These are phyloP conservation scores for Colostygia pectinataria DNA, from an alignment of 2,888 invertebrate species.

Conservation along the genomic window DNA sequence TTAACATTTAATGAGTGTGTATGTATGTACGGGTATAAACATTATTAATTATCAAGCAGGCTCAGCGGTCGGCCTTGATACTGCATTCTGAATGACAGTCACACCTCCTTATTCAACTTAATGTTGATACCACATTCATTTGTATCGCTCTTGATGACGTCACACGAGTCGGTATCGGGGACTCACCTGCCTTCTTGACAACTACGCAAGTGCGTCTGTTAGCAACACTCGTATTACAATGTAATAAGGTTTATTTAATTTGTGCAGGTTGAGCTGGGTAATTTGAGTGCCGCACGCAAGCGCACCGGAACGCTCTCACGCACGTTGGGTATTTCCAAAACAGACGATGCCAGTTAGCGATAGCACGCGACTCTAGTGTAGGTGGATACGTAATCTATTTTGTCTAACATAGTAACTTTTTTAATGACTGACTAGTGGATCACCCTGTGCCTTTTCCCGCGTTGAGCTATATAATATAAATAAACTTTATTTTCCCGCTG, in stretches of 20 bases:
- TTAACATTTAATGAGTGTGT: not conserved
- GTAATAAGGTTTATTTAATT: constrained; percentile 11
- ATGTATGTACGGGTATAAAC: constrained; percentile 2
- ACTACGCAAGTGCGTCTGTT: constrained; percentile 17
- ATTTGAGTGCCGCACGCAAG: constrained; percentile 2
- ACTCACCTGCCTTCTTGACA: constrained; percentile 20
- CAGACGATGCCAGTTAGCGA: not conserved
- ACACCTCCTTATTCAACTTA: constrained; percentile 7
- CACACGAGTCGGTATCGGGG: constrained; percentile 19
- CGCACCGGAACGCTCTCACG: not conserved
- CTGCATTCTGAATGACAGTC: constrained; percentile 1
- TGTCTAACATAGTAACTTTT: too few species aligned
- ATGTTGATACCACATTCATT: not conserved
- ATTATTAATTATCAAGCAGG: constrained; percentile 9
- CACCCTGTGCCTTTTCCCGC: too few species aligned
- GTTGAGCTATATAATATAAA: too few species aligned
- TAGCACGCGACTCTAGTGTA: too few species aligned
- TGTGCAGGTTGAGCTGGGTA: not conserved
- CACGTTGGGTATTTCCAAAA: constrained; percentile 20
- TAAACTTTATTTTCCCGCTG: too few species aligned
- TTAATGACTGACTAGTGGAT: too few species aligned
- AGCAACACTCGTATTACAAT: not conserved
- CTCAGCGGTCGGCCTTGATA: constrained; percentile 10
- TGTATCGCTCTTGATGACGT: constrained; percentile 14
- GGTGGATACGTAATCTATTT: too few species aligned